Base-by-base conservation (phyloP, 2,113 vertebrate species). In the Uria lomvia region DNA sequence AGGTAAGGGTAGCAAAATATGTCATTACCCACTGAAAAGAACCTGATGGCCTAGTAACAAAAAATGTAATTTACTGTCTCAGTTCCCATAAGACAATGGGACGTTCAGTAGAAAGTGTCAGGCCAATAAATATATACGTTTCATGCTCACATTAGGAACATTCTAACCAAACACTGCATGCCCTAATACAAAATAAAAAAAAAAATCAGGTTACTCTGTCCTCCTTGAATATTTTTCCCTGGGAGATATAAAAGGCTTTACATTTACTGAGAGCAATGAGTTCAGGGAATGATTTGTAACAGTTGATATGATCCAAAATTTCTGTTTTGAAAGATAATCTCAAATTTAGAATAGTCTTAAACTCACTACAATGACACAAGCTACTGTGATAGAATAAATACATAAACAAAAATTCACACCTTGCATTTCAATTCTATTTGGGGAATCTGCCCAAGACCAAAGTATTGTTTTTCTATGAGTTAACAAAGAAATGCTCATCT, bases 51-150 rank as follows among this genome's bases (percentile, higher is more conserved):
- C 50, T 77, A 59, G 24, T 47, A 70, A 73, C 11, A 88, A 83
- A 60, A 59, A 45, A 21, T 3, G 15, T 14, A 29, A 30, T 59
- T 68, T 73, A 11, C 15, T 66, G 9, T 40, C 18, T 80, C 22
- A 32, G 11, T 29, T 79, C 40, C 40, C 40, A 56, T 17, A 71
- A 11, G 66, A 60, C 9, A n/a, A 29, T 40, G 19, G 21, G 62
- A 82, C 1, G 3, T 93, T 76, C 36, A 70, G 38, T n/a, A 65
- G 29, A 85, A 72, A 0, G 0, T 17, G 49, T 72, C 10, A 60
- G 40, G 36, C 34, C 13, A 62, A 79, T 58, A 92, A 70, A 73
- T 42, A 59, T 9, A 60, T 16, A 32, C 1, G 4, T 65, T 90
- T 85, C 53, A 40, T 63, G 12, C 24, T 72, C 18, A 8, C 17